phyloP scores from a whole-genome alignment of 1,140 invertebrate genomes.

The Lepidostoma basale region DNA sequence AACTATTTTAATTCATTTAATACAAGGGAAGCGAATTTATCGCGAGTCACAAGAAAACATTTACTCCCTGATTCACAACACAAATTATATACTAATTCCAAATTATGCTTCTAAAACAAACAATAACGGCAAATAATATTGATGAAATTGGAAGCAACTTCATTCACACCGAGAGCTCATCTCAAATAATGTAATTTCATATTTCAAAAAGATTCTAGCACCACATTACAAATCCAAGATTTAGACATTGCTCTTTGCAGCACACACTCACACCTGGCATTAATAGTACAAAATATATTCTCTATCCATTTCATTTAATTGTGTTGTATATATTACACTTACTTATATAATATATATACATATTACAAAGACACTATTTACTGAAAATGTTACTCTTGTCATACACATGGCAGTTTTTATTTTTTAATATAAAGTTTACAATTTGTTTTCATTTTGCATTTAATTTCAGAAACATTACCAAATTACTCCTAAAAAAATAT shows the following conservation, averaged over 20 bases:
- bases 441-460: no score
- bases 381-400: no score
- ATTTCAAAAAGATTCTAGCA: conserved; percentile 1
- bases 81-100: background rate
- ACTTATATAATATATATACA: no score
- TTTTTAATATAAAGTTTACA: no score
- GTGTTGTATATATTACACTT: no score
- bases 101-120: background rate
- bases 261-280: conserved; percentile 15
- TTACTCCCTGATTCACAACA: background rate
- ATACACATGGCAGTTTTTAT: no score
- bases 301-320: conserved; percentile 10
- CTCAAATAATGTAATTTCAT: conserved; percentile 2
- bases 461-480: no score
- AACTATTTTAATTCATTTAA: no score
- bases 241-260: background rate
- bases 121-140: background rate
- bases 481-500: no score
- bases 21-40: no score
- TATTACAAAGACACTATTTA: no score
- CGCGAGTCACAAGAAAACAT: no score
- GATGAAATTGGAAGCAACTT: background rate
- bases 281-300: conserved; percentile 29
- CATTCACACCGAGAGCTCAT: background rate
- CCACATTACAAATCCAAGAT: background rate